Evolutionary conservation across 37 sponge, comb jelly and placozoan genomes (phyloP).

Genomic region (Mnemiopsis leidyi): DNA sequence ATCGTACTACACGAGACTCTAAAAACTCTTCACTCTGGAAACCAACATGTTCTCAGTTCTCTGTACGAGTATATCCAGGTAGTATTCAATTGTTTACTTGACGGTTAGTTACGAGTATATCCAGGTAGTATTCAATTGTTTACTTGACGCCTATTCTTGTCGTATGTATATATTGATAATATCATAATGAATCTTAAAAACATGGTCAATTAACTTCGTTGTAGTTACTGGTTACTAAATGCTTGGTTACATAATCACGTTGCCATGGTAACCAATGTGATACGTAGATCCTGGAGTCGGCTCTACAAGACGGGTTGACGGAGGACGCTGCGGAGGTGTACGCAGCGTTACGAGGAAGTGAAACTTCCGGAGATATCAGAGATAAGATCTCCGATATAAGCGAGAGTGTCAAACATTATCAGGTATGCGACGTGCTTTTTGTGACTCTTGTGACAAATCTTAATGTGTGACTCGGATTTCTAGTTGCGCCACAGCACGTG

Average conservation of each 20-base stretch:
- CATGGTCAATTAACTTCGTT: no score
- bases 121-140: no score
- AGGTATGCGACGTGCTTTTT: neutral
- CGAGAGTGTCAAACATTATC: neutral
- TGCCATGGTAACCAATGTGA: neutral
- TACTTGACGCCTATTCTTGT: no score
- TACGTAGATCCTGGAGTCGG: slow-evolving; percentile 19
- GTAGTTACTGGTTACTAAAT: no score
- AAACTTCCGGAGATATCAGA: neutral
- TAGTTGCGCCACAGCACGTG: no score
- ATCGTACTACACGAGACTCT: slow-evolving; percentile 17
- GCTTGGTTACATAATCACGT: no score
- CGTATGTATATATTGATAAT: no score
- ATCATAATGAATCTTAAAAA: no score
- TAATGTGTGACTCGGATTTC: no score
- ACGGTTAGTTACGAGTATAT: no score
- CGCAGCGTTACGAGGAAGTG: neutral
- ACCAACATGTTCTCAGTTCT: neutral
- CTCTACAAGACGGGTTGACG: slow-evolving; percentile 19
- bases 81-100: no score
- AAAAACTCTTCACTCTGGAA: slow-evolving; percentile 23
- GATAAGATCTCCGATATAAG: neutral
- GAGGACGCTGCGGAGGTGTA: slow-evolving; percentile 16
- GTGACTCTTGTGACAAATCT: no score
- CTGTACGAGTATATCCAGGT: slow-evolving; percentile 52